Conservation (phyloP, 2,888 invertebrate species). For the Papilio demoleus region DNA sequence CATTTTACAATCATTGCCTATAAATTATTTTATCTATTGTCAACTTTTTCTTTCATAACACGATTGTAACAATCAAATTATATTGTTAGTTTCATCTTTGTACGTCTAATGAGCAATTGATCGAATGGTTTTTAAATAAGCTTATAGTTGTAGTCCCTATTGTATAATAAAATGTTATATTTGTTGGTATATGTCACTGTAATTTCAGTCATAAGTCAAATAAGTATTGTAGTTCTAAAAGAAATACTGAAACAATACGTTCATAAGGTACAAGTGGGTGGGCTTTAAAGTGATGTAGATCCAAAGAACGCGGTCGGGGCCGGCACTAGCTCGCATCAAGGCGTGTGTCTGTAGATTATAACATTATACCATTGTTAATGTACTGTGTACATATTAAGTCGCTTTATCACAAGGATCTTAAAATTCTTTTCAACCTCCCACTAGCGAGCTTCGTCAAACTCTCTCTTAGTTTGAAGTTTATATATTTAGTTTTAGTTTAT, state of each 20-base stretch:
- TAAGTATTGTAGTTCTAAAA: conserved; percentile 4
- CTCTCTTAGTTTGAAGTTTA: not conserved
- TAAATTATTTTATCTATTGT: not conserved
- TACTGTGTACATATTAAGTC: not conserved
- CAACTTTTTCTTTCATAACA: conserved; percentile 1
- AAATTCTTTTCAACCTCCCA: not conserved
- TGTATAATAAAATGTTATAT: too few relatives aligned
- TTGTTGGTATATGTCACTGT: not conserved
- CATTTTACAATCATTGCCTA: conserved; percentile 9
- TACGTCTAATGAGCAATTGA: too few relatives aligned
- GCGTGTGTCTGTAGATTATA: not conserved
- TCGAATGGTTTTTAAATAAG: too few relatives aligned
- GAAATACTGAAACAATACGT: conserved; percentile 13
- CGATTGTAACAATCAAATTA: not conserved
- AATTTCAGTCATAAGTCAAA: not conserved
- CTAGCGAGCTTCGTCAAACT: not conserved
- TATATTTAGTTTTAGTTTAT: too few relatives aligned
- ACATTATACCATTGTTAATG: conserved; percentile 10
- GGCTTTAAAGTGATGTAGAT: conserved; percentile 29
- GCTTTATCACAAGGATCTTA: not conserved
- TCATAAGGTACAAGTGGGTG: conserved; percentile 21
- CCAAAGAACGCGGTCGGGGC: conserved; percentile 33
- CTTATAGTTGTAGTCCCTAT: too few relatives aligned
- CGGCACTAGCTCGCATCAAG: conserved; percentile 13
- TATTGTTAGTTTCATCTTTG: not conserved